A percentile compares a stretch with the other conserved stretches of the same genome.
These are phyloP conservation scores for Pammene aurita DNA, from an alignment of 2,888 invertebrate species.

Conservation along the genomic window DNA sequence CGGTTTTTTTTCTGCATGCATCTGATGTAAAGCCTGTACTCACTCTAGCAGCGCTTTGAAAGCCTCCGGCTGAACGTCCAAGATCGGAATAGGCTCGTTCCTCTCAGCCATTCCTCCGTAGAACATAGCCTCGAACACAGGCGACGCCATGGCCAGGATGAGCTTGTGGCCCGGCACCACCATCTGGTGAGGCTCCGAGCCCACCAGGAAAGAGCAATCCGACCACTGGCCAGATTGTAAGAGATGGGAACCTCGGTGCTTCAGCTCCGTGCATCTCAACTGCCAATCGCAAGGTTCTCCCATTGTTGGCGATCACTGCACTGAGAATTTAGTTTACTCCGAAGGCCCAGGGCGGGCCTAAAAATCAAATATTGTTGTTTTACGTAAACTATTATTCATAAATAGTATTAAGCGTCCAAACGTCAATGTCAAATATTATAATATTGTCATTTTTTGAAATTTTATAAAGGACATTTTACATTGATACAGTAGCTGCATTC, in stretches of 20 bases:
- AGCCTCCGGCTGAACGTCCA: slow-evolving; percentile 93
- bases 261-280: slow-evolving; percentile 86
- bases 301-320: slow-evolving; percentile 62
- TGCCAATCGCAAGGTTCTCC: slow-evolving; percentile 89
- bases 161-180: slow-evolving; percentile 90
- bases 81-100: slow-evolving; percentile 89
- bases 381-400: slow-evolving; percentile 34
- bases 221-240: slow-evolving; percentile 92
- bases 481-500: no score
- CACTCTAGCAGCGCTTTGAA: slow-evolving; percentile 91
- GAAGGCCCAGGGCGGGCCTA: not conserved
- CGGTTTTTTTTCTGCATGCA: no score
- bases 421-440: slow-evolving; percentile 20
- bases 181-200: slow-evolving; percentile 89
- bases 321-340: not conserved
- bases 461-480: no score
- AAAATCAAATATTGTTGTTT: slow-evolving; percentile 25
- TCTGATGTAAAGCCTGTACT: slow-evolving; percentile 56
- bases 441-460: no score
- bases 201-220: slow-evolving; percentile 92
- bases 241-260: slow-evolving; percentile 88
- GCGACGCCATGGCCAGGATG: slow-evolving; percentile 92
- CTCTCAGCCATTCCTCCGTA: slow-evolving; percentile 92
- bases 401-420: slow-evolving; percentile 27
- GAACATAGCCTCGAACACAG: slow-evolving; percentile 95